Percentiles rank a stretch among this genome's conserved stretches.
Evolutionary conservation across 2,113 vertebrate species (phyloP).

Genomic region (Calyptomena viridis): DNA sequence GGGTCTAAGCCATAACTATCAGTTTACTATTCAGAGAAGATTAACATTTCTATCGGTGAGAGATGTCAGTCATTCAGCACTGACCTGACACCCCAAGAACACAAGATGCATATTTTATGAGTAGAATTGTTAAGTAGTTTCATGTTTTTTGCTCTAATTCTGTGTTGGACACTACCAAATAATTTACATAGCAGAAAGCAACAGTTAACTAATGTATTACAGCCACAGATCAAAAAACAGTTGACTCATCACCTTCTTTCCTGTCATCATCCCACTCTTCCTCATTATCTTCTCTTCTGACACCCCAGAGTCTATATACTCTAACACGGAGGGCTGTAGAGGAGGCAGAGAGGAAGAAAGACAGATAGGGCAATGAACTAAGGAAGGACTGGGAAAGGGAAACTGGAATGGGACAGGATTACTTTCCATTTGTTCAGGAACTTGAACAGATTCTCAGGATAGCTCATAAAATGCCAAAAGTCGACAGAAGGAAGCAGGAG

Average conservation of each 20-base stretch:
- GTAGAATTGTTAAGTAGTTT: not conserved
- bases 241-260: not conserved
- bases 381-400: not conserved
- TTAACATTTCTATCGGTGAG: not conserved
- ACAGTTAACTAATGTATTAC: not conserved
- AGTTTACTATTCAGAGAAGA: not conserved
- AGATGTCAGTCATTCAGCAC: not conserved
- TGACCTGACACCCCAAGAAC: not conserved
- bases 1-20: not conserved
- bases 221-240: not conserved
- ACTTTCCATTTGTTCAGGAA: not conserved
- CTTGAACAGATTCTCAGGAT: not conserved
- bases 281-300: not conserved
- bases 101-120: not conserved
- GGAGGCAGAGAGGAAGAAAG: not conserved
- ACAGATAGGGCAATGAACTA: not conserved
- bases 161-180: not conserved
- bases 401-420: not conserved
- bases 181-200: not conserved
- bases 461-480: not conserved
- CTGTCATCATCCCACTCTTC: not conserved
- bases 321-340: rapidly evolving
- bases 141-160: not conserved
- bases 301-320: not conserved
- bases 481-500: not conserved